These are phyloP conservation scores for Himalopsyche japonica DNA, from an alignment of 2,888 invertebrate species.

Conservation along the genomic window DNA sequence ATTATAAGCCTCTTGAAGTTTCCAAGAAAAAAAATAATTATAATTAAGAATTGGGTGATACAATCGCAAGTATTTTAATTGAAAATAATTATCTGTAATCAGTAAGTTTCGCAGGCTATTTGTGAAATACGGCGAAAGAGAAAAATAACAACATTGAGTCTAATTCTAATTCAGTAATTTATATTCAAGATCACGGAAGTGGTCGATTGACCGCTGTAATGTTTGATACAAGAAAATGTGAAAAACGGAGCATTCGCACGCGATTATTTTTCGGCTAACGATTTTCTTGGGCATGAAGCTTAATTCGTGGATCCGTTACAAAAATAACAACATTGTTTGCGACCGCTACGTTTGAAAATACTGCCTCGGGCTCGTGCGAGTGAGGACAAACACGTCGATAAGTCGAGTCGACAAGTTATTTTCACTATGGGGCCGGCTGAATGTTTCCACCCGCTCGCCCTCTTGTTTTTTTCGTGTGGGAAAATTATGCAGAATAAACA, in stretches of 20 bases:
- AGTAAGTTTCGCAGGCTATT: too few species aligned
- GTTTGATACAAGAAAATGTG: background rate
- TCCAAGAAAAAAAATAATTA: too few species aligned
- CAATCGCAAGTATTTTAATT: too few species aligned
- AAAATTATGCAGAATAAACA: background rate
- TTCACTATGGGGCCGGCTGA: background rate
- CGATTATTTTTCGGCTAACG: background rate
- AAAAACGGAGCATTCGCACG: background rate
- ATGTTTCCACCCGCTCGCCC: background rate
- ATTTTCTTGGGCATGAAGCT: background rate
- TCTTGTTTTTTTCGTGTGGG: background rate
- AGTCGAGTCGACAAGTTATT: background rate
- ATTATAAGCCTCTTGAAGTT: too few species aligned
- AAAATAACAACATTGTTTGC: background rate
- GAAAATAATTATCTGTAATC: too few species aligned
- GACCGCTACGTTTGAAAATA: background rate
- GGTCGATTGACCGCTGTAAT: background rate
- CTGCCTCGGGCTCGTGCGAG: background rate
- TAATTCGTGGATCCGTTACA: background rate
- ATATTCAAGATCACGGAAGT: background rate
- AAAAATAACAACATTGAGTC: too few species aligned
- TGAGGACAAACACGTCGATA: background rate
- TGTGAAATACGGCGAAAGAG: too few species aligned
- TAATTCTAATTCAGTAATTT: background rate
- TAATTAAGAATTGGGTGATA: too few species aligned